Percentiles rank a stretch among this genome's conserved stretches.
phyloP scores from a whole-genome alignment of 2,888 invertebrate species.

The Microctonus aethiopoides region DNA sequence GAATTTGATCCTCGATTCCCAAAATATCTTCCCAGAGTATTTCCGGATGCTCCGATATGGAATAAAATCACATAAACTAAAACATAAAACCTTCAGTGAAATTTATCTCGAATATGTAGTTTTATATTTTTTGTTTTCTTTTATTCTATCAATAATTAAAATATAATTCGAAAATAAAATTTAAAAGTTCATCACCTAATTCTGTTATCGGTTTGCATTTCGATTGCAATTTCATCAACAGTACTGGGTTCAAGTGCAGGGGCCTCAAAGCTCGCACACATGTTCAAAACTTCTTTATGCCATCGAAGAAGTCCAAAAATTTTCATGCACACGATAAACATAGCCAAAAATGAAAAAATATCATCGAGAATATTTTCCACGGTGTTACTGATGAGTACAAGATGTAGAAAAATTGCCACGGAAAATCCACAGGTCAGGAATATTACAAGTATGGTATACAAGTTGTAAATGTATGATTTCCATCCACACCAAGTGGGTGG shows the following conservation, averaged over 20 bases:
- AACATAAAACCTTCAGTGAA: neutral
- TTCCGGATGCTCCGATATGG: slow-evolving; percentile 4
- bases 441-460: slow-evolving; percentile 31
- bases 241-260: slow-evolving; percentile 20
- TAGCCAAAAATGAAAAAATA: slow-evolving; percentile 40
- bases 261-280: slow-evolving; percentile 30
- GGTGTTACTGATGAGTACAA: slow-evolving; percentile 29
- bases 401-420: slow-evolving; percentile 36
- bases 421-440: slow-evolving; percentile 27
- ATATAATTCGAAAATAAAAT: neutral
- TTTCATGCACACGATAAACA: slow-evolving; percentile 39
- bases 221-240: slow-evolving; percentile 22
- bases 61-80: neutral
- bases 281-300: slow-evolving; percentile 27
- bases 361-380: slow-evolving; percentile 41
- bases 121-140: no score
- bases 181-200: slow-evolving; percentile 28
- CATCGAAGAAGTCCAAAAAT: slow-evolving; percentile 34
- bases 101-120: no score
- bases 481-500: slow-evolving; percentile 19
- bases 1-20: slow-evolving; percentile 30
- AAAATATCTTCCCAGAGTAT: slow-evolving; percentile 20
- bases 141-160: no score
- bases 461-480: slow-evolving; percentile 35
- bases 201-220: slow-evolving; percentile 22